A percentile compares a stretch with the other conserved stretches of the same genome.
Conservation (phyloP, 2,888 invertebrate species). For the Trachelus troglodyta region DNA sequence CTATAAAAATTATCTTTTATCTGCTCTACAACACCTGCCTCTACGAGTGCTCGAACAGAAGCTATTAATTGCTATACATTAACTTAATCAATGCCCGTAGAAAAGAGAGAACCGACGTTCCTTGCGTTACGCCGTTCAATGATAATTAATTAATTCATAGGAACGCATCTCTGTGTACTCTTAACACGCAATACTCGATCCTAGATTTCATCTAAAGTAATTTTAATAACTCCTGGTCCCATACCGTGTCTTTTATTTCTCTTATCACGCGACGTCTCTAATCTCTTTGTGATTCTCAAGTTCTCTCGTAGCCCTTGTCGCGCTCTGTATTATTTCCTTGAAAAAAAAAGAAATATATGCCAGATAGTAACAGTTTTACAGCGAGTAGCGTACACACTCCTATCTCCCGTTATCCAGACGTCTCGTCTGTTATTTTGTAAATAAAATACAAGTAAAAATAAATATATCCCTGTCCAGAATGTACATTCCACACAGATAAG, state of each 20-base stretch:
- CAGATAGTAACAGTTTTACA: background rate
- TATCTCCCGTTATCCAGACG: background rate
- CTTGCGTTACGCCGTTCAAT: conserved; percentile 11
- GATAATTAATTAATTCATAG: conserved; percentile 2
- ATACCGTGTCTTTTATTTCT: background rate
- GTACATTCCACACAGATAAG: background rate
- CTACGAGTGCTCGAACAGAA: conserved; percentile 16
- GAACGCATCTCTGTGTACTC: background rate
- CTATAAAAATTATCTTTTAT: conserved; percentile 12
- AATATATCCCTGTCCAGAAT: background rate
- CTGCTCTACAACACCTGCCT: conserved; percentile 20
- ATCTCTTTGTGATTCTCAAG: background rate
- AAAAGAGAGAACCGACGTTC: conserved; percentile 2
- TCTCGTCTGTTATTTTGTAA: background rate
- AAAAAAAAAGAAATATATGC: background rate
- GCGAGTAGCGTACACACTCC: background rate
- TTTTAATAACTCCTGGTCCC: background rate
- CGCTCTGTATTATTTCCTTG: background rate
- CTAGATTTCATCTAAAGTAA: background rate
- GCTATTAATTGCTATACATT: conserved; percentile 24
- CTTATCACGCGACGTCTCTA: background rate
- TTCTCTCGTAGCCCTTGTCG: background rate
- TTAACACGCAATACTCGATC: background rate
- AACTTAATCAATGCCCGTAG: conserved; percentile 15
- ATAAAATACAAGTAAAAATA: background rate